A percentile compares a stretch with the other conserved stretches of the same genome.
phyloP scores from a whole-genome alignment of 1,140 invertebrate species.

The Anadara kagoshimensis region DNA sequence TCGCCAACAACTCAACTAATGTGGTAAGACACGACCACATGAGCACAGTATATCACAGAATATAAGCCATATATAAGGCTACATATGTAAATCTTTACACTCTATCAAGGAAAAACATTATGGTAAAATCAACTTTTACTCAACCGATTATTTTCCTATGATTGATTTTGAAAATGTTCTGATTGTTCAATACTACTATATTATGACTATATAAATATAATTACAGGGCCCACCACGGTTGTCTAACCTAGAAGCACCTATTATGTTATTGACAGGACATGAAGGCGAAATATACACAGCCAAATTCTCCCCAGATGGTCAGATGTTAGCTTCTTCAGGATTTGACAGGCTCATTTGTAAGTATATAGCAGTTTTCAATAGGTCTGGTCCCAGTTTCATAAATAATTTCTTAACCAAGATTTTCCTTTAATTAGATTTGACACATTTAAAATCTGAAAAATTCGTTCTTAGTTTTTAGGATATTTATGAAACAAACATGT shows the following conservation, averaged over 20 bases:
- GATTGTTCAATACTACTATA: background rate
- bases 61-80: too few species aligned
- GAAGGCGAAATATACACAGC: slow-evolving; percentile 95
- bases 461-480: background rate
- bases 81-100: too few species aligned
- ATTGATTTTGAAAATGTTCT: background rate
- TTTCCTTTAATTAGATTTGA: too few species aligned
- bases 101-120: too few species aligned
- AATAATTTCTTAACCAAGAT: too few species aligned
- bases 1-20: too few species aligned
- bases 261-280: slow-evolving; percentile 98
- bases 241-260: slow-evolving; percentile 92
- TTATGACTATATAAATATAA: background rate
- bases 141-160: too few species aligned
- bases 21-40: too few species aligned
- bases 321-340: slow-evolving; percentile 94
- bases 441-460: too few species aligned
- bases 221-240: slow-evolving; percentile 84
- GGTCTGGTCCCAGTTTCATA: too few species aligned
- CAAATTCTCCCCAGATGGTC: slow-evolving; percentile 97
- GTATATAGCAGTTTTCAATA: slow-evolving; percentile 60
- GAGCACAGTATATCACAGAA: too few species aligned
- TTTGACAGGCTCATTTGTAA: slow-evolving; percentile 97
- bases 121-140: too few species aligned
- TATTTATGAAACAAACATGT: background rate